phyloP scores from a whole-genome alignment of 1,140 invertebrate species.

The Ceratina japonica region DNA sequence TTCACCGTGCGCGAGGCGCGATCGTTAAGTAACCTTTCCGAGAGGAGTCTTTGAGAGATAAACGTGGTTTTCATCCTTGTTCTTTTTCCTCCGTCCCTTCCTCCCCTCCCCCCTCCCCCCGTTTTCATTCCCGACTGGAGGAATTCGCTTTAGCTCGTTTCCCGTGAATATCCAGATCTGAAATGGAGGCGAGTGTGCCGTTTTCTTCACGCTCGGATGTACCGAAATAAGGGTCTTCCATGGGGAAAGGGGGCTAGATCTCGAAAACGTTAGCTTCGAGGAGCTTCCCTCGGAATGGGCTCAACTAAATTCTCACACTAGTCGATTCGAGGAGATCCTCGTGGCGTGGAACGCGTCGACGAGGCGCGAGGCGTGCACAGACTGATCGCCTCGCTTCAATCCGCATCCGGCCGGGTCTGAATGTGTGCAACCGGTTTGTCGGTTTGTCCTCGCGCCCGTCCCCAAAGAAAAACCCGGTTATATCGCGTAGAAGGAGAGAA shows the following conservation, averaged over 20 bases:
- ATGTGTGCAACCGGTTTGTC: slow-evolving; percentile 24
- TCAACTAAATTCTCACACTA: slow-evolving; percentile 65
- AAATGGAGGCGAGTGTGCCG: slow-evolving; percentile 25
- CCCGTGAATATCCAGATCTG: slow-evolving; percentile 44
- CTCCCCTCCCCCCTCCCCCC: no score
- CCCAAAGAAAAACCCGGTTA: slow-evolving; percentile 13
- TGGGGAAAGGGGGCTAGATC: slow-evolving; percentile 19
- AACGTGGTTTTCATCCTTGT: background rate
- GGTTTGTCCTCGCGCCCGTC: background rate
- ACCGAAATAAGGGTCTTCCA: slow-evolving; percentile 63
- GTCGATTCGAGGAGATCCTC: slow-evolving; percentile 30
- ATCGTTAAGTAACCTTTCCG: slow-evolving; percentile 17
- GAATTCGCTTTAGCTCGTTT: slow-evolving; percentile 47
- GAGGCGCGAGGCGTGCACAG: slow-evolving; percentile 8
- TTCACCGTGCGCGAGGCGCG: background rate
- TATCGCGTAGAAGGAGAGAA: background rate
- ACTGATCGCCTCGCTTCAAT: slow-evolving; percentile 11
- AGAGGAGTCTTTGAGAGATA: slow-evolving; percentile 16
- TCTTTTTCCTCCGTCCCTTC: background rate
- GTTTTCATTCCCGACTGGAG: slow-evolving; percentile 16
- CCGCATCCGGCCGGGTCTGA: slow-evolving; percentile 6
- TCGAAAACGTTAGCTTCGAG: slow-evolving; percentile 34
- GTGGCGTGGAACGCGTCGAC: background rate
- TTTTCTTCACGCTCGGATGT: slow-evolving; percentile 64
- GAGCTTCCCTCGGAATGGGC: slow-evolving; percentile 48